Evolutionary conservation across 2,797 vertebrate species (phyloP).

Genomic region (Sebastiscus albofasciatus): DNA sequence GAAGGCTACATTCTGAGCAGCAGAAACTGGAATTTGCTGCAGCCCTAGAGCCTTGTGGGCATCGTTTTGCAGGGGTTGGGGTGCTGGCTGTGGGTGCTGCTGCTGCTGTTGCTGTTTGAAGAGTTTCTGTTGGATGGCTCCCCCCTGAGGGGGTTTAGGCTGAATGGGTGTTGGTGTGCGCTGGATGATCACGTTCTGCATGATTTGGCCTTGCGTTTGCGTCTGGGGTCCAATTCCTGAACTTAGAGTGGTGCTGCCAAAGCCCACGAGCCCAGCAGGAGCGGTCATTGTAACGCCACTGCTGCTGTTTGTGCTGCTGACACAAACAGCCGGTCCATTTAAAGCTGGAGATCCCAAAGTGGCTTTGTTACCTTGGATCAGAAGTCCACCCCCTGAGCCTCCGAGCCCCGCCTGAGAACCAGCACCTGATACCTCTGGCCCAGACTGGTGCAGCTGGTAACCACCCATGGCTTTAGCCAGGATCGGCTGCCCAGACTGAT

Average conservation of each 20-base stretch:
- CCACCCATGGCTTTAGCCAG: constrained; percentile 91
- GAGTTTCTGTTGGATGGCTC: constrained; percentile 86
- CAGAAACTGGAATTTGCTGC: constrained; percentile 82
- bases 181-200: constrained; percentile 93
- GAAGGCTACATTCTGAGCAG: constrained; percentile 91
- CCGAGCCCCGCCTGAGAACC: constrained; percentile 80
- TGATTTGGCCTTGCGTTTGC: constrained; percentile 85
- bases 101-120: constrained; percentile 80
- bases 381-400: constrained; percentile 84
- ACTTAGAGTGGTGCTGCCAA: constrained; percentile 74
- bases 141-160: constrained; percentile 90
- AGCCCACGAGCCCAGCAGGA: constrained; percentile 81
- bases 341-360: constrained; percentile 88
- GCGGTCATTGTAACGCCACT: constrained; percentile 76
- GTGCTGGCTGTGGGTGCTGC: constrained; percentile 66
- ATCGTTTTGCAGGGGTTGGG: constrained; percentile 82
- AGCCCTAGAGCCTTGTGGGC: constrained; percentile 82
- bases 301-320: constrained; percentile 81
- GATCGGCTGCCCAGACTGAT: constrained; percentile 90
- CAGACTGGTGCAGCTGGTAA: constrained; percentile 90
- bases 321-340: constrained; percentile 91
- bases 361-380: constrained; percentile 93
- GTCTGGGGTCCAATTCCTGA: constrained; percentile 78
- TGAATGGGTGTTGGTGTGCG: constrained; percentile 96
- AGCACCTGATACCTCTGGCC: constrained; percentile 81